Conservation (phyloP, 2,797 vertebrate species). For the Picus viridis region DNA sequence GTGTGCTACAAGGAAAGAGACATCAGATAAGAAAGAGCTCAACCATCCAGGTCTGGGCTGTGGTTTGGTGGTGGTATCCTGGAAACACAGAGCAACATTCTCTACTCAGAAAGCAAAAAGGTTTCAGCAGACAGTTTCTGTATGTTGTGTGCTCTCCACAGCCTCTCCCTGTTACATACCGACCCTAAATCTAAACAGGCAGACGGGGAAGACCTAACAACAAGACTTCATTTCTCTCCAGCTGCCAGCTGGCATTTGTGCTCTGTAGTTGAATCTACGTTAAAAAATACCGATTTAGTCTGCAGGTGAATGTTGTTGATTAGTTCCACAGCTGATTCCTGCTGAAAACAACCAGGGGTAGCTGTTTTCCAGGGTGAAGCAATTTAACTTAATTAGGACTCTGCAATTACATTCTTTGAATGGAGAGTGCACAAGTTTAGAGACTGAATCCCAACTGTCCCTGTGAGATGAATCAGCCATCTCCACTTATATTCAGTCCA, state of each 20-base stretch:
- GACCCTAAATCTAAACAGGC: background rate
- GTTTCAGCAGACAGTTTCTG: background rate
- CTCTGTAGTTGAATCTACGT: background rate
- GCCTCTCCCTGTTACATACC: accelerated
- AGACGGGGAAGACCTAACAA: background rate
- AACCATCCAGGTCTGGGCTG: background rate
- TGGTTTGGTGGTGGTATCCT: background rate
- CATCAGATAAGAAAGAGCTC: background rate
- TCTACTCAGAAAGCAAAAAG: background rate
- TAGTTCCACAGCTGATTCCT: background rate
- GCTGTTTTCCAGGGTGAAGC: background rate
- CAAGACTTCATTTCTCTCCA: background rate
- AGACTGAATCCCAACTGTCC: background rate
- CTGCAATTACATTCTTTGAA: background rate
- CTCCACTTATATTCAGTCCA: background rate
- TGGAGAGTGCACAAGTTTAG: background rate
- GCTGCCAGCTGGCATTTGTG: background rate
- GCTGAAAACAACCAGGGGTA: background rate
- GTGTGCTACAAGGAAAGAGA: background rate
- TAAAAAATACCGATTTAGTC: background rate
- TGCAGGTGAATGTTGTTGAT: background rate
- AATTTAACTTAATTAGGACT: background rate
- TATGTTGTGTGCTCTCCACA: background rate
- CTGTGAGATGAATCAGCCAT: background rate
- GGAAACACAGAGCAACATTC: background rate